phyloP scores from a whole-genome alignment of 2,797 vertebrate genomes.

The Phataginus tetradactyla region DNA sequence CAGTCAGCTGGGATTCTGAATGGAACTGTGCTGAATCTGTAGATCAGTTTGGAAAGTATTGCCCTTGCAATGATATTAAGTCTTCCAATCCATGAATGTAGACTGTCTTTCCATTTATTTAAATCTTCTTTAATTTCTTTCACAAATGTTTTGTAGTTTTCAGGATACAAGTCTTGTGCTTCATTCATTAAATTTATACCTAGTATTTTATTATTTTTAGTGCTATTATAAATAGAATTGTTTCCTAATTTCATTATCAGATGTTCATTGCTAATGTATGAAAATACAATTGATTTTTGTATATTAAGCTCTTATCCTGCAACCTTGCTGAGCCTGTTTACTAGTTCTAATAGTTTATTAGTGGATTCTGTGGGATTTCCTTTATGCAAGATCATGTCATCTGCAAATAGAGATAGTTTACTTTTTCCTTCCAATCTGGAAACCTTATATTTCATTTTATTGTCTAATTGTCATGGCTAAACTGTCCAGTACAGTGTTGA shows the following conservation, averaged over 20 bases:
- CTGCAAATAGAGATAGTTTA: background rate
- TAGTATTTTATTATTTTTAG: conserved; percentile 32
- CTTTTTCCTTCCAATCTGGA: conserved; percentile 22
- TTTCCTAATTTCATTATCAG: conserved; percentile 9
- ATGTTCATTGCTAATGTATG: background rate
- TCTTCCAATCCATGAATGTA: background rate
- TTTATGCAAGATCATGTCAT: background rate
- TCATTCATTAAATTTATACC: conserved; percentile 7
- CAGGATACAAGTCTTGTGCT: background rate
- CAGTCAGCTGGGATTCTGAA: background rate
- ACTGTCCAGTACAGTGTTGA: background rate
- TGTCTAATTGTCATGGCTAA: background rate
- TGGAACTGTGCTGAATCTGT: conserved; percentile 15
- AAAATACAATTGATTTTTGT: background rate
- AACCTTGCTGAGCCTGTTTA: conserved; percentile 4
- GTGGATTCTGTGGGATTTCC: background rate
- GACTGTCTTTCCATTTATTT: conserved; percentile 45
- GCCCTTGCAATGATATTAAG: background rate
- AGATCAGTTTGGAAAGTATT: conserved; percentile 16
- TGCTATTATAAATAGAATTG: conserved; percentile 15
- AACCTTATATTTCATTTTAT: background rate
- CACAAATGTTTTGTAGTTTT: background rate
- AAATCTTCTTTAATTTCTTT: conserved; percentile 40
- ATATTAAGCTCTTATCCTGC: background rate
- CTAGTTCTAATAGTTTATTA: background rate